A percentile compares a stretch with the other conserved stretches of the same genome.
Conservation (phyloP, 2,888 invertebrate species). For the Tanypteryx hageni region DNA sequence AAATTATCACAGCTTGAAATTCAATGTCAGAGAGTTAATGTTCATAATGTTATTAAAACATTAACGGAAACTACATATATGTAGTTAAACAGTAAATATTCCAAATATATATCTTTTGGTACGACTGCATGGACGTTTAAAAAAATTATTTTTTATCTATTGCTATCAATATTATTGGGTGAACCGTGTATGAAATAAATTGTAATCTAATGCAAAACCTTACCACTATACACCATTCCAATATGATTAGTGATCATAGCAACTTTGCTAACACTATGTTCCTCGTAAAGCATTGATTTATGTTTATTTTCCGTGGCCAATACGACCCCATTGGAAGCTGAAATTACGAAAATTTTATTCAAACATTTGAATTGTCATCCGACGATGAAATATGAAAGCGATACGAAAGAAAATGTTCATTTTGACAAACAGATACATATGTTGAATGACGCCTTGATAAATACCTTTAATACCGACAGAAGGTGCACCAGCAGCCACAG, state of each 20-base stretch:
- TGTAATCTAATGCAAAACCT: conserved; percentile 66
- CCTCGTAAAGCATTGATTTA: conserved; percentile 97
- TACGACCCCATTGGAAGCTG: conserved; percentile 98
- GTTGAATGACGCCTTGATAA: neutral
- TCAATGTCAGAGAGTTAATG: too few species aligned
- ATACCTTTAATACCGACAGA: conserved; percentile 98
- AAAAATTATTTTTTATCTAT: neutral
- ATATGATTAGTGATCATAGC: conserved; percentile 96
- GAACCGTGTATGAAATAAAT: neutral
- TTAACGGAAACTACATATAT: too few species aligned
- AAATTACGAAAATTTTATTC: conserved; percentile 70
- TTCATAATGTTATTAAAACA: too few species aligned
- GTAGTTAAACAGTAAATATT: too few species aligned
- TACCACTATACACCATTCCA: conserved; percentile 97
- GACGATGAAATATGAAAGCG: neutral
- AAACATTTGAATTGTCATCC: neutral
- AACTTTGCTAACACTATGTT: conserved; percentile 97
- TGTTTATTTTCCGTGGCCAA: conserved; percentile 99
- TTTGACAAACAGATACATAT: neutral
- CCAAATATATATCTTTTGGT: neutral
- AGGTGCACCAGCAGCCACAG: conserved; percentile 98
- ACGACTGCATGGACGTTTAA: neutral
- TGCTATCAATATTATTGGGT: neutral
- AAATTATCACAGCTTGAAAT: too few species aligned
- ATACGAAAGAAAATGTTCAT: neutral